Conservation (phyloP, 2,888 invertebrate genomes). For the Rapana venosa region DNA sequence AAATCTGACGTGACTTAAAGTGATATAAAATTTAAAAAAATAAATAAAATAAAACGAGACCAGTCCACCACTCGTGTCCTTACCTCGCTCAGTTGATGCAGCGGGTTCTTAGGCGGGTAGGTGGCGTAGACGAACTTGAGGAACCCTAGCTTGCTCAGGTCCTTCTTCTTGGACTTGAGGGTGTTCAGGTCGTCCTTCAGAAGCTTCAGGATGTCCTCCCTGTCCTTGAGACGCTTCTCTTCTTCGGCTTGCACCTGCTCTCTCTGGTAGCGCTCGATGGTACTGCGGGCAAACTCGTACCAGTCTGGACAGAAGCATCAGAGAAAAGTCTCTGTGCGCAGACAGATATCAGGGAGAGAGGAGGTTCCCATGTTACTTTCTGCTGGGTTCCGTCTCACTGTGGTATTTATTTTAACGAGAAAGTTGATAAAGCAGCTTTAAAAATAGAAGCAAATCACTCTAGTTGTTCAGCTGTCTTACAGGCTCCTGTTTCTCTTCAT, state of each 20-base stretch:
- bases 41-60: too few species aligned
- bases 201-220: constrained; percentile 50
- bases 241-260: constrained; percentile 56
- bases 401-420: too few species aligned
- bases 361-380: too few species aligned
- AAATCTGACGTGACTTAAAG: too few species aligned
- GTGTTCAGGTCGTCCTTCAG: constrained; percentile 53
- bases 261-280: constrained; percentile 56
- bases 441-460: too few species aligned
- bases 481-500: too few species aligned
- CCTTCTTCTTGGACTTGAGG: constrained; percentile 45
- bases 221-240: constrained; percentile 52
- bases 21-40: too few species aligned
- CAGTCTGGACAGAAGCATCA: neutral
- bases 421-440: too few species aligned
- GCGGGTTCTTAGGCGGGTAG: constrained; percentile 57
- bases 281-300: constrained; percentile 50
- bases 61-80: neutral
- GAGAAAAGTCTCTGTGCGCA: too few species aligned
- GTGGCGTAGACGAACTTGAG: constrained; percentile 56
- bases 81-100: constrained; percentile 50
- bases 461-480: too few species aligned
- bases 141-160: constrained; percentile 49
- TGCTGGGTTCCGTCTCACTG: too few species aligned
- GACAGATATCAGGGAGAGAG: too few species aligned